phyloP scores from a whole-genome alignment of 1,140 invertebrate species.

The Panulirus ornatus region DNA sequence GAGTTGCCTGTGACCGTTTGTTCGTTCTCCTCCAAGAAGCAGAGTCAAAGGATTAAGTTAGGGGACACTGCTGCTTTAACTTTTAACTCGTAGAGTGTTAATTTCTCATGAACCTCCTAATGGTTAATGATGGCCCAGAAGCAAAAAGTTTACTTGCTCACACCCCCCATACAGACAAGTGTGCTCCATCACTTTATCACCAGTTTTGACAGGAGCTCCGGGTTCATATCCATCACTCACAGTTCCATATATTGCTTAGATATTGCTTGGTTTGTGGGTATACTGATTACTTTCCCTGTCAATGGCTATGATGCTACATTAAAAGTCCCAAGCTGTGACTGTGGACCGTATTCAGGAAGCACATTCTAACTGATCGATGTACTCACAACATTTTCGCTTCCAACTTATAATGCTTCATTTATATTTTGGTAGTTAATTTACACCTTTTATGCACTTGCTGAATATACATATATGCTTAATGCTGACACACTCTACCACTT shows the following conservation, averaged over 20 bases:
- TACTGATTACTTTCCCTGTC: constrained; percentile 5
- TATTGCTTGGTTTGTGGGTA: constrained; percentile 47
- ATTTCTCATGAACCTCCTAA: constrained; percentile 22
- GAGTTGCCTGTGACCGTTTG: constrained; percentile 64
- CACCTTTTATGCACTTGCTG: background rate
- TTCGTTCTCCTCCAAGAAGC: constrained; percentile 59
- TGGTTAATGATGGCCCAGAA: constrained; percentile 27
- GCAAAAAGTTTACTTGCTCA: constrained; percentile 12
- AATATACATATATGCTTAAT: background rate
- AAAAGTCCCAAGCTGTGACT: constrained; percentile 28
- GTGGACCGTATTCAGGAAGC: constrained; percentile 26
- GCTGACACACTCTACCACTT: background rate
- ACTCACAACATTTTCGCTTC: background rate
- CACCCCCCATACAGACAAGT: constrained; percentile 26
- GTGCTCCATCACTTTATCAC: constrained; percentile 34
- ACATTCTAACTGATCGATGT: background rate
- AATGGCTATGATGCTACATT: constrained; percentile 39
- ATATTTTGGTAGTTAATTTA: constrained; percentile 28
- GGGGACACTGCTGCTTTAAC: constrained; percentile 29
- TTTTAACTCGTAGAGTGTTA: constrained; percentile 8
- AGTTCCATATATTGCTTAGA: constrained; percentile 39
- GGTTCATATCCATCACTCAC: constrained; percentile 32
- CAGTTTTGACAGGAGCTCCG: constrained; percentile 18
- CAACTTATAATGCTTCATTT: background rate
- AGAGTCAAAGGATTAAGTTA: constrained; percentile 34